phyloP scores from a whole-genome alignment of 1,140 invertebrate species.

The Vanessa tameamea region DNA sequence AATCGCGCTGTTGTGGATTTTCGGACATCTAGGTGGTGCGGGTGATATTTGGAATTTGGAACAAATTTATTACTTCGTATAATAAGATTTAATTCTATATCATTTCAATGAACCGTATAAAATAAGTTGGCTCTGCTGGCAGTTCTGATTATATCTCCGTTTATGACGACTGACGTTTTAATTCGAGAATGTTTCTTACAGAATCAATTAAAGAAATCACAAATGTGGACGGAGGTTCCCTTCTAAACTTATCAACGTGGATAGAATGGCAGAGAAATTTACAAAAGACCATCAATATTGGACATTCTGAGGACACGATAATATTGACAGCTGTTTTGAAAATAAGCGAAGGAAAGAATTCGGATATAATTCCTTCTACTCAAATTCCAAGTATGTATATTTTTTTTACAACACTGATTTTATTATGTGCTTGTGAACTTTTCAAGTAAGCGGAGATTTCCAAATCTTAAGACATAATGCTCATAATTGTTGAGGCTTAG shows the following conservation, averaged over 20 bases:
- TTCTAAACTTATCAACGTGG: conserved; percentile 61
- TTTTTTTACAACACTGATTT: not conserved
- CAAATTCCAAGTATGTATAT: conserved; percentile 59
- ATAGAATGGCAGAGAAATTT: conserved; percentile 74
- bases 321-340: conserved; percentile 71
- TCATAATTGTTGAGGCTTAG: too few species aligned
- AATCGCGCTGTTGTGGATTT: too few species aligned
- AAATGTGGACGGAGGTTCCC: conserved; percentile 2
- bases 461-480: too few species aligned
- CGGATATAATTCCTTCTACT: conserved; percentile 62
- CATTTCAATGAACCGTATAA: too few species aligned
- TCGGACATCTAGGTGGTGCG: too few species aligned
- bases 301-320: conserved; percentile 70
- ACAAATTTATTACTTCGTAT: too few species aligned
- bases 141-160: too few species aligned
- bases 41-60: too few species aligned
- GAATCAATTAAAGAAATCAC: conserved; percentile 38
- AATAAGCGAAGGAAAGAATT: conserved; percentile 76
- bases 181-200: conserved; percentile 33
- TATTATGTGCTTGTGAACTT: too few species aligned
- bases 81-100: too few species aligned
- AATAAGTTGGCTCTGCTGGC: not conserved
- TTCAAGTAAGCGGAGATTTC: too few species aligned
- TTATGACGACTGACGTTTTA: not conserved
- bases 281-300: conserved; percentile 66